These are phyloP conservation scores for Thermophis baileyi DNA, from an alignment of 2,113 vertebrate genomes.

Conservation along the genomic window DNA sequence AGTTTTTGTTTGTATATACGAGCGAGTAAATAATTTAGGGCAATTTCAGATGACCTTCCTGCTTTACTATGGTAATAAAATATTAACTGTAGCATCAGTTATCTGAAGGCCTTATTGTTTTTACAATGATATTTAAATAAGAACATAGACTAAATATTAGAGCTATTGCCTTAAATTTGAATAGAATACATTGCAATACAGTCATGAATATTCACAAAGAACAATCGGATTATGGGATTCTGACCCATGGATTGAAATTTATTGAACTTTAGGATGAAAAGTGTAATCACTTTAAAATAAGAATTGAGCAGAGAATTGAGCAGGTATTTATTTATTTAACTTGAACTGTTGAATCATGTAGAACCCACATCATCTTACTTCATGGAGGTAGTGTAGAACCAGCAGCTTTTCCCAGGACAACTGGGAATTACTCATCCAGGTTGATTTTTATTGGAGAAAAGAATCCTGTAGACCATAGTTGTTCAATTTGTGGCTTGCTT, in stretches of 20 bases:
- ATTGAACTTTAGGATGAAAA: neutral
- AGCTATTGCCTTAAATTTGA: neutral
- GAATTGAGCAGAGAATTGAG: neutral
- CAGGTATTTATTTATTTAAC: neutral
- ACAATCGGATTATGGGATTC: neutral
- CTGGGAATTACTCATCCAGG: neutral
- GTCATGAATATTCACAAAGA: neutral
- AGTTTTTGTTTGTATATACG: neutral
- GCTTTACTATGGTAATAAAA: neutral
- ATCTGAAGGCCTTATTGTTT: neutral
- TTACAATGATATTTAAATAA: neutral
- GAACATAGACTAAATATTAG: neutral
- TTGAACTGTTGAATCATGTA: neutral
- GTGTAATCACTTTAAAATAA: neutral
- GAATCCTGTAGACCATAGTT: neutral
- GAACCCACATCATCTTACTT: neutral
- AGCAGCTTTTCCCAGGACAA: neutral
- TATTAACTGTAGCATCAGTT: neutral
- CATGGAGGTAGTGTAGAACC: neutral
- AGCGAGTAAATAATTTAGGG: neutral
- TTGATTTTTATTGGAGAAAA: neutral
- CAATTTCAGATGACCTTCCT: neutral
- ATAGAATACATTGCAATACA: neutral
- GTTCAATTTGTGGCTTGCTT: no score
- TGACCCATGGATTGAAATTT: neutral